phyloP scores from a whole-genome alignment of 2,797 vertebrate genomes.

The Lindbergichthys nudifrons region DNA sequence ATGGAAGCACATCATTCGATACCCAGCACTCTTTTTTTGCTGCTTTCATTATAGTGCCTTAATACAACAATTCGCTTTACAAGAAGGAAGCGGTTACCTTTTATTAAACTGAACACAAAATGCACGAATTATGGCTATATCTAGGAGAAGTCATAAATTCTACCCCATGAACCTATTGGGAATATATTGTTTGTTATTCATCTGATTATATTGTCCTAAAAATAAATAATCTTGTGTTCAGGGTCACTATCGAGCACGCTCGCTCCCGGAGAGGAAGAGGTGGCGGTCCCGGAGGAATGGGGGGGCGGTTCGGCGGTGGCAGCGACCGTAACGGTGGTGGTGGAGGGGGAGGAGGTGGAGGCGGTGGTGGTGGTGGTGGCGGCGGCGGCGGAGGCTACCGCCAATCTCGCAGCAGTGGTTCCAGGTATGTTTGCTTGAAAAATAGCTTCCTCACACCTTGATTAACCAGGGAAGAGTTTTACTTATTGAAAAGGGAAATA shows the following conservation, averaged over 20 bases:
- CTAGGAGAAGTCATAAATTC: too few relatives aligned
- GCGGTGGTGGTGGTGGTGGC: slow-evolving; percentile 63
- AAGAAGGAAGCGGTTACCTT: too few relatives aligned
- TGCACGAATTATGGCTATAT: too few relatives aligned
- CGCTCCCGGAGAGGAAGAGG: slow-evolving; percentile 90
- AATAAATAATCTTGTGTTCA: slow-evolving; percentile 48
- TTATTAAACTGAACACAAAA: too few relatives aligned
- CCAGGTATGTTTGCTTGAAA: slow-evolving; percentile 80
- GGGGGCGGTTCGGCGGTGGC: slow-evolving; percentile 83
- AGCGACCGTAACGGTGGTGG: fast-evolving
- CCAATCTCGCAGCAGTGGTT: slow-evolving; percentile 88
- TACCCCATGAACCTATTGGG: background rate
- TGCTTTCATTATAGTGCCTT: background rate
- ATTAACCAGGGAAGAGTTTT: too few relatives aligned
- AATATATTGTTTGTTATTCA: background rate
- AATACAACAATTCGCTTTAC: too few relatives aligned
- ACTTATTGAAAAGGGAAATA: too few relatives aligned
- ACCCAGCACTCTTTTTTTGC: too few relatives aligned
- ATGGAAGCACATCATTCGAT: too few relatives aligned
- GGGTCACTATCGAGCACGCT: slow-evolving; percentile 94
- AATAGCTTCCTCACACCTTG: background rate
- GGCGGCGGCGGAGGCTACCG: slow-evolving; percentile 83
- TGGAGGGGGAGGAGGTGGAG: background rate
- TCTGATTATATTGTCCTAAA: background rate
- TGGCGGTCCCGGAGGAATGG: slow-evolving; percentile 81